Conservation (phyloP, 2,797 vertebrate species). For the Rhinella marina region DNA sequence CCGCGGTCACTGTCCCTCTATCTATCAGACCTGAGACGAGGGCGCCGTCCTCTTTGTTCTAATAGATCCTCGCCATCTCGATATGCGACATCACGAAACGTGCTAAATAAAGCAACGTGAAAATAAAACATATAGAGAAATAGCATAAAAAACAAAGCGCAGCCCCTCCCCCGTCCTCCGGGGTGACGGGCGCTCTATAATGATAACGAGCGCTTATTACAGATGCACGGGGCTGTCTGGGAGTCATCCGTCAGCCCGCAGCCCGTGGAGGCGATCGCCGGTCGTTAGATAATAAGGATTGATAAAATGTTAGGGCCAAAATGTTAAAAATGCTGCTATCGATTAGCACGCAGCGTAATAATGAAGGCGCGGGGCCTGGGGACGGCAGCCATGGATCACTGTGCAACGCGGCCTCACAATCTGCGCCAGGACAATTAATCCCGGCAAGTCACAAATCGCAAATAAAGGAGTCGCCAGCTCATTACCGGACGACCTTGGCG, state of each 20-base stretch:
- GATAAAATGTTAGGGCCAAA: slow-evolving; percentile 81
- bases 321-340: slow-evolving; percentile 84
- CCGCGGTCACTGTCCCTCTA: too few species aligned
- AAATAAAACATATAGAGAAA: too few species aligned
- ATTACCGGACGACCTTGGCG: slow-evolving; percentile 85
- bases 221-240: slow-evolving; percentile 82
- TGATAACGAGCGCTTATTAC: slow-evolving; percentile 90
- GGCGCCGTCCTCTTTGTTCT: too few species aligned
- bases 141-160: neutral
- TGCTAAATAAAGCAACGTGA: too few species aligned
- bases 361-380: slow-evolving; percentile 79
- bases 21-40: too few species aligned
- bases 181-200: slow-evolving; percentile 71
- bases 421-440: slow-evolving; percentile 86
- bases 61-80: too few species aligned
- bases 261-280: slow-evolving; percentile 77
- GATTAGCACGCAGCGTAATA: slow-evolving; percentile 82
- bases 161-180: slow-evolving; percentile 60
- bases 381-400: slow-evolving; percentile 82
- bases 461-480: slow-evolving; percentile 84
- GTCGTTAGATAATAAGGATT: slow-evolving; percentile 88
- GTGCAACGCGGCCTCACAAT: slow-evolving; percentile 80
- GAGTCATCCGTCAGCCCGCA: slow-evolving; percentile 74
- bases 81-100: too few species aligned
- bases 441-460: slow-evolving; percentile 83